phyloP scores from a whole-genome alignment of 1,140 invertebrate species.

The Diabrotica undecimpunctata region DNA sequence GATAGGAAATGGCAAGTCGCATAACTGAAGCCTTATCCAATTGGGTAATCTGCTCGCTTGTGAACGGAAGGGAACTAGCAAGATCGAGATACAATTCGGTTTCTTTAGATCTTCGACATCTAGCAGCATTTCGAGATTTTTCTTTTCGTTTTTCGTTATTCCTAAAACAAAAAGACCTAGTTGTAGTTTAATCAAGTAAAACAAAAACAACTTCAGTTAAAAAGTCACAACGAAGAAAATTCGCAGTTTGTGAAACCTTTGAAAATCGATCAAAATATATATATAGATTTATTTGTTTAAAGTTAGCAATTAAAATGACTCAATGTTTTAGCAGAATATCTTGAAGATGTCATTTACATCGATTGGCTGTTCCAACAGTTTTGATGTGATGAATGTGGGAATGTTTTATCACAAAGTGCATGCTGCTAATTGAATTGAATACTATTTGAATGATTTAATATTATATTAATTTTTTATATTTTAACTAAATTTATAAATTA shows the following conservation, averaged over 20 bases:
- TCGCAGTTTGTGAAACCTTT: neutral
- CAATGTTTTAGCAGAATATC: constrained; percentile 3
- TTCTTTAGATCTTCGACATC: constrained; percentile 86
- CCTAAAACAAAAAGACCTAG: constrained; percentile 55
- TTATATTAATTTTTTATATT: too few species aligned
- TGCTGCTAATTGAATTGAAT: too few species aligned
- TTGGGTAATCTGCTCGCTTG: constrained; percentile 71
- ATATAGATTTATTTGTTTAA: neutral
- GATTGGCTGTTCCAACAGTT: too few species aligned
- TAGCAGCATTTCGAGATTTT: constrained; percentile 90
- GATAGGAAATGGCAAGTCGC: constrained; percentile 86
- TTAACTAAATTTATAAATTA: too few species aligned
- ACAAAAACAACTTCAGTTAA: neutral
- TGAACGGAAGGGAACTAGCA: constrained; percentile 74
- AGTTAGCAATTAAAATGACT: constrained; percentile 12
- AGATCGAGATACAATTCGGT: constrained; percentile 91
- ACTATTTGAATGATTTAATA: too few species aligned
- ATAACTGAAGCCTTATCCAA: constrained; percentile 95
- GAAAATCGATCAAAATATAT: neutral
- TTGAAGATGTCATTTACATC: neutral
- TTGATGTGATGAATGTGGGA: too few species aligned
- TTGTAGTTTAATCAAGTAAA: neutral
- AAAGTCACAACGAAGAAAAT: neutral
- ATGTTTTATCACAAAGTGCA: too few species aligned
- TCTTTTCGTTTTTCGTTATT: constrained; percentile 96